Conservation (phyloP, 2,797 vertebrate genomes). For the Gallinago stenura region DNA sequence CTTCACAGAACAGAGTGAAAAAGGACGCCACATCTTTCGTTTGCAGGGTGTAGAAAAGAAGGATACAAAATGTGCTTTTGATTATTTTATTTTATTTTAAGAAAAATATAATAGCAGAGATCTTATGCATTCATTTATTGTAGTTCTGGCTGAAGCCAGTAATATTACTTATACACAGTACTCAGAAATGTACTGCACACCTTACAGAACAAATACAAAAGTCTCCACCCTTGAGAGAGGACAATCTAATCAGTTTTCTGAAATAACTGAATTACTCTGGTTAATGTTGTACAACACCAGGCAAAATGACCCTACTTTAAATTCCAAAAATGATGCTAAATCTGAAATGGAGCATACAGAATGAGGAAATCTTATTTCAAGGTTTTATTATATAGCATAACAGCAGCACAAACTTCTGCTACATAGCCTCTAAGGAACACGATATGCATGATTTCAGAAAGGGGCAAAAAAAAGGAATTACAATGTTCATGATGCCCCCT, state of each 20-base stretch:
- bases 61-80: not conserved
- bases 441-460: not conserved
- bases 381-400: not conserved
- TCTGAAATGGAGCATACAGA: conserved; percentile 42
- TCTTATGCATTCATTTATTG: not conserved
- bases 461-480: not conserved
- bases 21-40: not conserved
- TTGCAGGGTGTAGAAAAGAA: not conserved
- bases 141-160: not conserved
- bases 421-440: not conserved
- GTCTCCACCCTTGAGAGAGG: conserved; percentile 56
- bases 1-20: not conserved
- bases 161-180: not conserved
- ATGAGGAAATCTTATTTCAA: conserved; percentile 17
- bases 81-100: not conserved
- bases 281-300: conserved; percentile 64
- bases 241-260: conserved; percentile 65
- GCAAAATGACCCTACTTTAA: conserved; percentile 63
- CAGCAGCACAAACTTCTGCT: conserved; percentile 21
- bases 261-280: conserved; percentile 61
- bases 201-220: conserved; percentile 58
- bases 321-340: conserved; percentile 61
- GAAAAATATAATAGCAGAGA: not conserved
- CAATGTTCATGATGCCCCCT: not conserved
- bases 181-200: conserved; percentile 43